Percentiles rank a stretch among this genome's conserved stretches.
Conservation (phyloP, 2,888 invertebrate species). For the Seira ritae region DNA sequence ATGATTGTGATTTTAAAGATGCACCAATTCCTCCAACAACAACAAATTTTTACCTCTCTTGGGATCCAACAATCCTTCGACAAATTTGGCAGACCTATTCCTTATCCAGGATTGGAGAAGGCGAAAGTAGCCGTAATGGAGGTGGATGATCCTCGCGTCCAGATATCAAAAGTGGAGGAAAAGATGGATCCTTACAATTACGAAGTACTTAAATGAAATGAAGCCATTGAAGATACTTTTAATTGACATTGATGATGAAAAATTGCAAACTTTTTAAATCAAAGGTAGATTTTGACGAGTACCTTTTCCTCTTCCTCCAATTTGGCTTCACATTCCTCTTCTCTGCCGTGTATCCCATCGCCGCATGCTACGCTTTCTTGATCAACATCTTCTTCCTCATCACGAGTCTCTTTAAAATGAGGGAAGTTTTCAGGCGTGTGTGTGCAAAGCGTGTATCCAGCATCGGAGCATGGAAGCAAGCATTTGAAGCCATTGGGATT, state of each 20-base stretch:
- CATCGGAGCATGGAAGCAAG: conserved; percentile 54
- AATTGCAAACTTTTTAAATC: neutral
- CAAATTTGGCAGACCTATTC: neutral
- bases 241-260: neutral
- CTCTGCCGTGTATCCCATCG: conserved; percentile 39
- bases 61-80: neutral
- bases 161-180: conserved; percentile 55
- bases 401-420: conserved; percentile 37
- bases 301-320: conserved; percentile 44
- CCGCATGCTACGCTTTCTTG: conserved; percentile 20
- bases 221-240: neutral
- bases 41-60: neutral
- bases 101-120: conserved; percentile 29
- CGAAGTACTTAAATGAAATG: no score
- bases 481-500: conserved; percentile 34
- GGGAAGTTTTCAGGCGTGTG: conserved; percentile 39
- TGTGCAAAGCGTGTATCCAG: conserved; percentile 34
- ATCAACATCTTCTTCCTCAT: conserved; percentile 24
- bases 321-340: conserved; percentile 56
- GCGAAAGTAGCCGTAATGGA: neutral
- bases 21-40: conserved; percentile 18
- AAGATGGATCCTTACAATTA: conserved; percentile 51
- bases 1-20: conserved; percentile 21
- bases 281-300: conserved; percentile 57
- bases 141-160: conserved; percentile 36